Base-by-base conservation (phyloP, 2,888 invertebrate species). In the Fissipunctia ypsillon region DNA sequence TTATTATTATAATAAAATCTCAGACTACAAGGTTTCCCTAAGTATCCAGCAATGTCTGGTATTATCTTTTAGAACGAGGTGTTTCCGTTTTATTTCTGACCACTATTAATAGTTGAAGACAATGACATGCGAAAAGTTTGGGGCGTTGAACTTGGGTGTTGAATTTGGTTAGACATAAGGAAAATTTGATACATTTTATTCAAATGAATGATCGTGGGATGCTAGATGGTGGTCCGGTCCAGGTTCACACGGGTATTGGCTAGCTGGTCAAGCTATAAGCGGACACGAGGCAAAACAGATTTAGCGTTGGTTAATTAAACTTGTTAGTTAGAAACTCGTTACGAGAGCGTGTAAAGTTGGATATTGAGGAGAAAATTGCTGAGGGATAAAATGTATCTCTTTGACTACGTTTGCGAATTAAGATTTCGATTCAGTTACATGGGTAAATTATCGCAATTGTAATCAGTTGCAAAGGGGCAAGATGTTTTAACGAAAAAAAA, bases 1-100 rank as follows among this genome's bases (percentile, higher is more conserved):
- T 94, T 94, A 95, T 92, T 94, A 95, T 92, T 90, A 92, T 90
- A 92, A 92, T 91, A 92, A 92, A 92, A 91, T 90, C 86, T 85
- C 84, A 90, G 84, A 85, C 87, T 92, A 84, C 88, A 90, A 86
- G 94, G 93, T 90, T 94, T 94, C 94, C 78, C 70, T 77, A 69
- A 78, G 68, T 84, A 84, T 78, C 52, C 70, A 72, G 69, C 74
- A 77, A 80, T 70, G 63, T 63, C 54, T 74, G 28, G 50, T 63
- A 52, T 69, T 75, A 43, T 60, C 5, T 68, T 45, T 68, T 70
- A 45, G 6, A 50, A 54, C 1, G 50, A 57, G 38, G 57, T 28
- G 52, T 63, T 66, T 83, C 52, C 28, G 38, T 52, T n/a, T 72
- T 52, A 56, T 57, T 71, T 56, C n/a, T 54, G 16, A 50, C 2